A percentile compares a stretch with the other conserved stretches of the same genome.
Evolutionary conservation across 1,140 invertebrate genomes (phyloP).

Genomic region (Oedothorax gibbosus): DNA sequence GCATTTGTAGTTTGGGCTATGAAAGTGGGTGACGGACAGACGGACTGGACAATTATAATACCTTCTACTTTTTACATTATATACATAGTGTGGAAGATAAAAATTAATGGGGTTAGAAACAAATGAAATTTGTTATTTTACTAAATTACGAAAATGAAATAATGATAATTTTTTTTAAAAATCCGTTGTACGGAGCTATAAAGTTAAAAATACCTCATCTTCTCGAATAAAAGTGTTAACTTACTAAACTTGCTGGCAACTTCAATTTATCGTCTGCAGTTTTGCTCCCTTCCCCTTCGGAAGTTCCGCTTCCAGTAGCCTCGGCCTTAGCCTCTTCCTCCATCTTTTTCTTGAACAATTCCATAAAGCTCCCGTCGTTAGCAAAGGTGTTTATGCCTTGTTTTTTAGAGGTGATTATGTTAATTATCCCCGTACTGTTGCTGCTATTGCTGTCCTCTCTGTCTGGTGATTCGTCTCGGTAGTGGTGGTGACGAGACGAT

Average conservation of each 20-base stretch:
- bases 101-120: no score
- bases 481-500: slow-evolving; percentile 2
- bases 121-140: no score
- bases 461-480: neutral
- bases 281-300: slow-evolving; percentile 46
- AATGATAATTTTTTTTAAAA: no score
- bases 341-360: slow-evolving; percentile 90
- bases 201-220: no score
- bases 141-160: no score
- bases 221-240: neutral
- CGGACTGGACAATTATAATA: no score
- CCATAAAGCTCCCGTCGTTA: slow-evolving; percentile 88
- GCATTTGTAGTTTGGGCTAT: no score
- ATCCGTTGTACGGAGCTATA: no score
- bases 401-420: slow-evolving; percentile 56
- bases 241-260: slow-evolving; percentile 51
- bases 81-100: no score
- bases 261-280: slow-evolving; percentile 51
- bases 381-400: slow-evolving; percentile 74
- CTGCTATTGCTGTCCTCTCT: slow-evolving; percentile 51
- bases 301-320: slow-evolving; percentile 50
- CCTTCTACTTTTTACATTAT: no score
- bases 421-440: slow-evolving; percentile 51
- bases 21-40: no score
- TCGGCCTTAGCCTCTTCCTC: slow-evolving; percentile 68